Conservation (phyloP, 1,140 invertebrate genomes). For the Cylas formicarius region DNA sequence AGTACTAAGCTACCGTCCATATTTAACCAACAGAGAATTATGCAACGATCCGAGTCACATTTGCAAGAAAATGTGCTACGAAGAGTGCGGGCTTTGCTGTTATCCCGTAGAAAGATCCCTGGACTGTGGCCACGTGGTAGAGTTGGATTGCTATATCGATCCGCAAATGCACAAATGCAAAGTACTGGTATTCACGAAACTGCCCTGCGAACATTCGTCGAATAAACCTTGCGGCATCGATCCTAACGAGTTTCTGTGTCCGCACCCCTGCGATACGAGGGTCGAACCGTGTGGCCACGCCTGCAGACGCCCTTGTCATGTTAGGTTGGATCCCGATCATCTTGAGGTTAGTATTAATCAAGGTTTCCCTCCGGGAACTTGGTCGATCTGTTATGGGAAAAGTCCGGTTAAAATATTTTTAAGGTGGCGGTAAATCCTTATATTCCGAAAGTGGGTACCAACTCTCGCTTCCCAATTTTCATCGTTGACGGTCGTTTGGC, state of each 20-base stretch:
- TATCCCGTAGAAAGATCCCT: constrained; percentile 39
- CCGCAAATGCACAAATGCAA: constrained; percentile 36
- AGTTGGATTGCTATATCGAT: constrained; percentile 41
- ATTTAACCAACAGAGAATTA: constrained; percentile 32
- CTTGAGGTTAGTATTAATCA: constrained; percentile 31
- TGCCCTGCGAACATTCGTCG: constrained; percentile 45
- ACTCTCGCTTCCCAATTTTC: no score
- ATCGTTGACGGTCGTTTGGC: no score
- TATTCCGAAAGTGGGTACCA: no score
- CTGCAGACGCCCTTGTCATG: constrained; percentile 44
- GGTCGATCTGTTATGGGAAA: no score
- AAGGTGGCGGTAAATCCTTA: no score
- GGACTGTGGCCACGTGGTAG: constrained; percentile 43
- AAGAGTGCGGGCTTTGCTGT: constrained; percentile 44
- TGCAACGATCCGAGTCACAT: constrained; percentile 43
- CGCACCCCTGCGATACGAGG: constrained; percentile 39
- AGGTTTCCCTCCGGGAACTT: no score
- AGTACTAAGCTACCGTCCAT: no score
- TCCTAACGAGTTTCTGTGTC: constrained; percentile 38
- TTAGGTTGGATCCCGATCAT: constrained; percentile 46
- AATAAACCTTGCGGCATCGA: constrained; percentile 42
- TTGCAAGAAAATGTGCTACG: constrained; percentile 45
- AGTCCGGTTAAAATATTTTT: no score
- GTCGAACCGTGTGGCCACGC: constrained; percentile 47
- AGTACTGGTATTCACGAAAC: constrained; percentile 34